phyloP scores from a whole-genome alignment of 2,888 invertebrate genomes.

The Monochamus alternatus region DNA sequence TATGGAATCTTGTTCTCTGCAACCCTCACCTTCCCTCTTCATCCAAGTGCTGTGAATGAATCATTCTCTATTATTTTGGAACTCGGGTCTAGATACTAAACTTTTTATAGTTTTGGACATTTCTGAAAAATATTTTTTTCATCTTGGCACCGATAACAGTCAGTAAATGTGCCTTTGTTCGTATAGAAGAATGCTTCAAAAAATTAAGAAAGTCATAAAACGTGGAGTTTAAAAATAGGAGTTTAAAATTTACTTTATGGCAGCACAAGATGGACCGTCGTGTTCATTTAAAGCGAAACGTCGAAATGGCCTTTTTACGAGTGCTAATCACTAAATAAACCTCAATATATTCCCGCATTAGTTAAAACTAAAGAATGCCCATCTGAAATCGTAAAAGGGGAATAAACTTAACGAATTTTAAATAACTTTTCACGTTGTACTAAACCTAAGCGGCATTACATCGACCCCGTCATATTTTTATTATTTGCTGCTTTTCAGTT shows the following conservation, averaged over 20 bases:
- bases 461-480: conserved; percentile 5
- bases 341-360: conserved; percentile 6
- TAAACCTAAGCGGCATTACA: conserved; percentile 12
- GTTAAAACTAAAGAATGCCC: conserved; percentile 14
- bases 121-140: no score
- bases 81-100: no score
- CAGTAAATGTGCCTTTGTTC: no score
- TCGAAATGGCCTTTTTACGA: conserved; percentile 14
- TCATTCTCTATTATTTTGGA: no score
- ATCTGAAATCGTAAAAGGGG: conserved; percentile 24
- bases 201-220: neutral
- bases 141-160: no score
- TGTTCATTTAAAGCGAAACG: neutral
- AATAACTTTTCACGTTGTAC: conserved; percentile 15
- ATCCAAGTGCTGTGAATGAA: no score
- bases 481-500: neutral
- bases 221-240: neutral
- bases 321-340: conserved; percentile 18
- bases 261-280: neutral
- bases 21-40: no score
- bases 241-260: neutral
- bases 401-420: conserved; percentile 28
- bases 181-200: no score
- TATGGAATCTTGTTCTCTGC: no score
- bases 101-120: no score